Evolutionary conservation across 1,140 invertebrate genomes (phyloP).

Genomic region (roundworm (Caenorhabditis elegans)): WBcel235 BX284605.5:6221001-6221500

Average conservation of each 20-base stretch:
- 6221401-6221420: constrained; percentile 31
- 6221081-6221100: too few relatives aligned
- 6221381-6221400: not conserved
- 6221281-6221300: constrained; percentile 32
- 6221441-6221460: constrained; percentile 20
- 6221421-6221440: constrained; percentile 5
- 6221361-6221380: constrained; percentile 15
- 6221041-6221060: too few relatives aligned
- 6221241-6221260: not conserved
- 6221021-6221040: too few relatives aligned
- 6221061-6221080: too few relatives aligned
- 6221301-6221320: constrained; percentile 7
- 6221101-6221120: too few relatives aligned
- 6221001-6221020: too few relatives aligned
- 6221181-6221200: too few relatives aligned
- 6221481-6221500: not conserved
- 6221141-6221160: too few relatives aligned
- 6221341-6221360: not conserved
- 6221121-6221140: too few relatives aligned
- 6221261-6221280: constrained; percentile 32
- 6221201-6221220: too few relatives aligned
- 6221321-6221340: not conserved
- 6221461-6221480: constrained; percentile 5
- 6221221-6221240: not conserved
- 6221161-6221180: too few relatives aligned